A percentile compares a stretch with the other conserved stretches of the same genome.
phyloP scores from a whole-genome alignment of 2,113 vertebrate genomes.

The Tautogolabrus adspersus region DNA sequence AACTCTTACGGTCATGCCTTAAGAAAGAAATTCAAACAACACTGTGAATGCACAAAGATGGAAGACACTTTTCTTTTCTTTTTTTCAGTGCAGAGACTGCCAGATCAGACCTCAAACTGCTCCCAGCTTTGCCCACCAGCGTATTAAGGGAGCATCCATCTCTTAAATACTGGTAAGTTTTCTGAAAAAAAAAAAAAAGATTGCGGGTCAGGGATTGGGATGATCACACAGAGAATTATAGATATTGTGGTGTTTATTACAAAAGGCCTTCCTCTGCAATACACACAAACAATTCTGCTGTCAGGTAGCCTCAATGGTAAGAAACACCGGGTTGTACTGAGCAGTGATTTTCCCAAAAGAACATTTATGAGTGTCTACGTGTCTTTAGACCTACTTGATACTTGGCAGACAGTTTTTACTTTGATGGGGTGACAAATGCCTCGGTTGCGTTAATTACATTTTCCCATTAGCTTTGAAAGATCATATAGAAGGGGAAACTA shows the following conservation, averaged over 20 bases:
- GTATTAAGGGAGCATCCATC: conserved; percentile 96
- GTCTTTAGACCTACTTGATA: conserved; percentile 13
- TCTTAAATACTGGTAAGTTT: conserved; percentile 92
- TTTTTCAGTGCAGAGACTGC: conserved; percentile 88
- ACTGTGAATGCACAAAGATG: conserved; percentile 45
- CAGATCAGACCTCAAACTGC: conserved; percentile 90
- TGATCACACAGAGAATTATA: not conserved
- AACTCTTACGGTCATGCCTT: conserved; percentile 57
- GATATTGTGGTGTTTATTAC: not conserved
- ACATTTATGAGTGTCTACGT: conserved; percentile 9
- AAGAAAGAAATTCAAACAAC: conserved; percentile 60
- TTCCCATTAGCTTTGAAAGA: conserved; percentile 41
- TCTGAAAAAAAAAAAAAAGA: conserved; percentile 17
- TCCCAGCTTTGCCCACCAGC: conserved; percentile 91
- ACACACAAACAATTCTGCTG: not conserved
- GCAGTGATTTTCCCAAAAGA: conserved; percentile 18
- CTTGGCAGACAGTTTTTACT: conserved; percentile 35
- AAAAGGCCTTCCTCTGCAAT: not conserved
- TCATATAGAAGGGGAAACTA: conserved; percentile 36
- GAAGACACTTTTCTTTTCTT: conserved; percentile 21
- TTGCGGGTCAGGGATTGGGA: not conserved
- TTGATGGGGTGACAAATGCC: conserved; percentile 62
- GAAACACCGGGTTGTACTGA: conserved; percentile 30
- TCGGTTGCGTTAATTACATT: conserved; percentile 62
- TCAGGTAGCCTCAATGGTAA: conserved; percentile 19